Evolutionary conservation across 2,113 vertebrate species (phyloP).

Genomic region (Nerophis lumbriciformis): DNA sequence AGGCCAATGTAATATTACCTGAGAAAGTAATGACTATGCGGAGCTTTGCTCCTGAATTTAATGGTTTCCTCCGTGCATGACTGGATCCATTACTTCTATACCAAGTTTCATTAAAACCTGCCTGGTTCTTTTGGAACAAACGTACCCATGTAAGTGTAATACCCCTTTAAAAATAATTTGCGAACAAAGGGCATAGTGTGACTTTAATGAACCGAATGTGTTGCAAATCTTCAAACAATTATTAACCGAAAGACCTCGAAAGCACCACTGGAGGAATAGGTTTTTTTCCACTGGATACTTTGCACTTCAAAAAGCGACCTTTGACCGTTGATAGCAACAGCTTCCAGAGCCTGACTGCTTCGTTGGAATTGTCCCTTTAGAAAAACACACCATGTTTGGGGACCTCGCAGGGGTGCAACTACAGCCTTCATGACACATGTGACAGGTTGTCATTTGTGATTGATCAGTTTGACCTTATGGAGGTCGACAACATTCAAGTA

Average conservation of each 20-base stretch:
- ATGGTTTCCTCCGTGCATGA: conserved; percentile 7
- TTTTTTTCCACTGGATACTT: conserved; percentile 37
- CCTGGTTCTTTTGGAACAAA: conserved; percentile 1
- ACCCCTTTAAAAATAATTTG: neutral
- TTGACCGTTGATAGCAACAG: conserved; percentile 51
- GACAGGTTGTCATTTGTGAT: conserved; percentile 41
- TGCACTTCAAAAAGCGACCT: conserved; percentile 52
- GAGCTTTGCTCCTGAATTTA: conserved; percentile 5
- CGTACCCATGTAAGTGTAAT: neutral
- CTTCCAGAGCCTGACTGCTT: conserved; percentile 25
- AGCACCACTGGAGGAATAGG: conserved; percentile 30
- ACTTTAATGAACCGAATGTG: neutral
- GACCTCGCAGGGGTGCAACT: conserved; percentile 9
- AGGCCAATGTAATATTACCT: neutral
- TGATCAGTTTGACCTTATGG: conserved; percentile 15
- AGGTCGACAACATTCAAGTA: neutral
- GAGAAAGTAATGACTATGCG: conserved; percentile 3
- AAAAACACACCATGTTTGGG: conserved; percentile 31
- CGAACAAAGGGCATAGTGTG: neutral
- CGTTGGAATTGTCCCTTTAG: conserved; percentile 53
- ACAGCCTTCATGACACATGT: neutral
- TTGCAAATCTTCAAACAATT: conserved; percentile 29
- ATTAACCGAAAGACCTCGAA: conserved; percentile 28
- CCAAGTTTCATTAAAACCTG: conserved; percentile 4
- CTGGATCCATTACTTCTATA: neutral